These are phyloP conservation scores for Rostratula benghalensis DNA, from an alignment of 2,113 vertebrate species.

Conservation along the genomic window DNA sequence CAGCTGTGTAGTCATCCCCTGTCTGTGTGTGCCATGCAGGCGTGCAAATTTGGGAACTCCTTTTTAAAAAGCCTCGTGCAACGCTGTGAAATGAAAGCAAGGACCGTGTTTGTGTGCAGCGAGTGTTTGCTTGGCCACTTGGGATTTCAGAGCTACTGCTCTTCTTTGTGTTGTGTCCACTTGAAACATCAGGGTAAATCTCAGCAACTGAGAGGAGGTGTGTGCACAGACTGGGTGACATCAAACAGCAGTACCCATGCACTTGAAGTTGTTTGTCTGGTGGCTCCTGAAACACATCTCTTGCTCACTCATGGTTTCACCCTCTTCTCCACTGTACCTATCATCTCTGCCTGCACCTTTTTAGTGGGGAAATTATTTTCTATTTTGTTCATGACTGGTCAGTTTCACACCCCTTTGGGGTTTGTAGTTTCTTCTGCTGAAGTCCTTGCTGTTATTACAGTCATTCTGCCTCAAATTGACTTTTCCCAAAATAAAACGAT, in stretches of 20 bases:
- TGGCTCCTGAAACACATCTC: background rate
- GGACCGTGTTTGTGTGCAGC: background rate
- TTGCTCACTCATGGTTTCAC: background rate
- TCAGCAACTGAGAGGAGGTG: fast-evolving
- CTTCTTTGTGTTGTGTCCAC: background rate
- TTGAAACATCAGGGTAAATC: background rate
- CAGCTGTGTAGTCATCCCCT: background rate
- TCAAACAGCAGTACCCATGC: fast-evolving
- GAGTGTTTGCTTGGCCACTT: background rate
- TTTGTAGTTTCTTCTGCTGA: background rate
- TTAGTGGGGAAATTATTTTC: background rate
- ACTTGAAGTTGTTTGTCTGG: background rate
- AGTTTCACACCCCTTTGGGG: background rate
- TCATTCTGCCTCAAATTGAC: background rate
- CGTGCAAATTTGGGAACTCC: background rate
- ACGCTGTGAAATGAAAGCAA: background rate
- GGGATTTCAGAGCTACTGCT: background rate
- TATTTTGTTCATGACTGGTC: background rate
- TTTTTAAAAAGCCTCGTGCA: background rate
- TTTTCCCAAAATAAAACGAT: background rate
- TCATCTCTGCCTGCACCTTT: background rate
- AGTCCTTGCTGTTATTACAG: background rate
- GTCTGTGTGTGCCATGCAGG: fast-evolving
- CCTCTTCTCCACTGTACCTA: fast-evolving
- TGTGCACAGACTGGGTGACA: background rate